Percentiles rank a stretch among this genome's conserved stretches.
Conservation (phyloP, 2,888 invertebrate genomes). For the Ochlodes sylvanus region DNA sequence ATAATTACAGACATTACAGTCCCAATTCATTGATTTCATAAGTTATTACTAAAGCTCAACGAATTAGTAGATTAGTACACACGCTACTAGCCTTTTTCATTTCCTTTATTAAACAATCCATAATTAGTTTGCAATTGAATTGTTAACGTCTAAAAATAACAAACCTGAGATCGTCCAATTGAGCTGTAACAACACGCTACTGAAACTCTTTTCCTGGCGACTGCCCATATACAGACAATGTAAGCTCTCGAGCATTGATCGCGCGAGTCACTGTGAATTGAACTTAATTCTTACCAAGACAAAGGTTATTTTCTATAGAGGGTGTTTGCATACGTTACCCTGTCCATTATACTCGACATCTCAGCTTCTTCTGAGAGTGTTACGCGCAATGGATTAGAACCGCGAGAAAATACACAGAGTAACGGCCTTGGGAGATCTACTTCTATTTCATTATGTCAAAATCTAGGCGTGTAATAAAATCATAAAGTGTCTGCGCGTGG, state of each 20-base stretch:
- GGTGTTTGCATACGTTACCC: conserved; percentile 37
- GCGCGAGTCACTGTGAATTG: conserved; percentile 16
- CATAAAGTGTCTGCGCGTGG: conserved; percentile 42
- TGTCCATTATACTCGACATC: conserved; percentile 44
- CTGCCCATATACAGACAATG: conserved; percentile 48
- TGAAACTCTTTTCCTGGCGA: conserved; percentile 39
- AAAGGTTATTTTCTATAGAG: conserved; percentile 25
- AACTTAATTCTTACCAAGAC: conserved; percentile 7
- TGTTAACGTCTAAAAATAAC: conserved; percentile 18
- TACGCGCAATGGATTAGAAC: conserved; percentile 49
- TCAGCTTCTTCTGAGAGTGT: conserved; percentile 49
- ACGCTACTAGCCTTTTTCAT: neutral
- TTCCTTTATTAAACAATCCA: conserved; percentile 10
- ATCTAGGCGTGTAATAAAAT: conserved; percentile 46
- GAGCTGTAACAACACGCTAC: conserved; percentile 14
- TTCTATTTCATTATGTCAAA: conserved; percentile 47
- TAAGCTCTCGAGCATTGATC: conserved; percentile 44
- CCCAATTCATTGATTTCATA: too few relatives aligned
- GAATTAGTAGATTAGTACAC: neutral
- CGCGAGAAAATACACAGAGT: conserved; percentile 44
- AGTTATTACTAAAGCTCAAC: neutral
- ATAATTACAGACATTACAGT: too few relatives aligned
- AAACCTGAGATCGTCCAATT: conserved; percentile 1
- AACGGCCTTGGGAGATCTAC: conserved; percentile 42
- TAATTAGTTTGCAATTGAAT: conserved; percentile 4